A percentile compares a stretch with the other conserved stretches of the same genome.
phyloP scores from a whole-genome alignment of 2,888 invertebrate genomes.

The Rutpela maculata region DNA sequence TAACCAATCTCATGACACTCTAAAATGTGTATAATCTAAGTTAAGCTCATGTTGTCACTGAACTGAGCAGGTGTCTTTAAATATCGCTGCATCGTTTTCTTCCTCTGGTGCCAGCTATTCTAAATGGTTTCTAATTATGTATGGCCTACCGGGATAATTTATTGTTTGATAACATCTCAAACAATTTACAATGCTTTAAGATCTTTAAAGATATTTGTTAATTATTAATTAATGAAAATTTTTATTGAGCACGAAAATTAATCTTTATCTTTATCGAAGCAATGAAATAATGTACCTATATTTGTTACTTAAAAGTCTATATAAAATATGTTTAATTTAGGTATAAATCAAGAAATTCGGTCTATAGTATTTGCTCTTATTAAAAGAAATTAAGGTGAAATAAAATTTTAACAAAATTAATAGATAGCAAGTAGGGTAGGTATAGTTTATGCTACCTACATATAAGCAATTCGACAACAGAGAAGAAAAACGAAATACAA shows the following conservation, averaged over 20 bases:
- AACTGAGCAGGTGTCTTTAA: constrained; percentile 66
- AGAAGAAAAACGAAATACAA: too few species aligned
- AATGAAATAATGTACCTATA: constrained; percentile 6
- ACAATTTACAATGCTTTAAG: constrained; percentile 41
- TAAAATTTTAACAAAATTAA: too few species aligned
- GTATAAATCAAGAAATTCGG: too few species aligned
- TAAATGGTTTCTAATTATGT: constrained; percentile 60
- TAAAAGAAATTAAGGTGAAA: too few species aligned
- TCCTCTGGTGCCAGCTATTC: constrained; percentile 56
- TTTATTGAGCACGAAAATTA: constrained; percentile 14
- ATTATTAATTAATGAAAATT: constrained; percentile 37
- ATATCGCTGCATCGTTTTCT: constrained; percentile 53
- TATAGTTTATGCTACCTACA: too few species aligned
- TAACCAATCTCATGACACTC: constrained; percentile 63
- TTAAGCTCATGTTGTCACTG: constrained; percentile 65
- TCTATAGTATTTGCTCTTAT: too few species aligned
- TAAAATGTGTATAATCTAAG: constrained; percentile 66
- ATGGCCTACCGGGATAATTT: constrained; percentile 50
- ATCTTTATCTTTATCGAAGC: background rate
- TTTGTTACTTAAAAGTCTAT: too few species aligned
- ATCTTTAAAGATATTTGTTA: constrained; percentile 33
- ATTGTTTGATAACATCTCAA: constrained; percentile 49
- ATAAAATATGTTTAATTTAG: background rate
- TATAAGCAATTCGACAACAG: too few species aligned
- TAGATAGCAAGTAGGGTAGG: too few species aligned